Evolutionary conservation across 2,888 invertebrate genomes (phyloP).

Genomic region (Apamea anceps): DNA sequence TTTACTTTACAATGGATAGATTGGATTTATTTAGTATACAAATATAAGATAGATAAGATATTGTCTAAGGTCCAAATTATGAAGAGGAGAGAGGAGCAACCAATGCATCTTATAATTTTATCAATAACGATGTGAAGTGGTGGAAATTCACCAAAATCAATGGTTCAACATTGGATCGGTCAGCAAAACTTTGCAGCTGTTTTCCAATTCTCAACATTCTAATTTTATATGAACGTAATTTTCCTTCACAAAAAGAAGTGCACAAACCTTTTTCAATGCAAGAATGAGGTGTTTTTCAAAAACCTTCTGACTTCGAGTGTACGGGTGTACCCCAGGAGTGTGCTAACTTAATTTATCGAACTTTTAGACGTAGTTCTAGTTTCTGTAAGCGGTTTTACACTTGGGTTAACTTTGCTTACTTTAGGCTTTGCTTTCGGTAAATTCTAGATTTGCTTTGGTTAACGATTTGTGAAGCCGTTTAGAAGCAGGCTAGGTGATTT

Average conservation of each 20-base stretch:
- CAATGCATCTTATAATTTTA: background rate
- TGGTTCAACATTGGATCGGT: slow-evolving; percentile 1
- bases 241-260: slow-evolving; percentile 17
- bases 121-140: background rate
- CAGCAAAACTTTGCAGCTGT: slow-evolving; percentile 30
- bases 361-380: slow-evolving; percentile 65
- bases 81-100: background rate
- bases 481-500: slow-evolving; percentile 17
- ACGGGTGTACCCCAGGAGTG: slow-evolving; percentile 49
- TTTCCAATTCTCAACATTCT: slow-evolving; percentile 12
- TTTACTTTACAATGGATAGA: background rate
- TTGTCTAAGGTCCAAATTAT: background rate
- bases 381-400: slow-evolving; percentile 74
- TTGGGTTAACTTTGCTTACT: slow-evolving; percentile 74
- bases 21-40: background rate
- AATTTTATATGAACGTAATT: slow-evolving; percentile 28
- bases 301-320: slow-evolving; percentile 39
- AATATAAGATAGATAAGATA: background rate
- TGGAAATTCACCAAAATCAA: background rate
- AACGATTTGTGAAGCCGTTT: slow-evolving; percentile 50
- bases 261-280: slow-evolving; percentile 27
- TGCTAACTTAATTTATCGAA: slow-evolving; percentile 75
- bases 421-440: slow-evolving; percentile 65
- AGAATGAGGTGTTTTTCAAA: slow-evolving; percentile 48
- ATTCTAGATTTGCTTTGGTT: slow-evolving; percentile 47